Percentiles rank a stretch among this genome's conserved stretches.
Conservation (phyloP, 2,888 invertebrate genomes). For the Polydrusus tereticollis region DNA sequence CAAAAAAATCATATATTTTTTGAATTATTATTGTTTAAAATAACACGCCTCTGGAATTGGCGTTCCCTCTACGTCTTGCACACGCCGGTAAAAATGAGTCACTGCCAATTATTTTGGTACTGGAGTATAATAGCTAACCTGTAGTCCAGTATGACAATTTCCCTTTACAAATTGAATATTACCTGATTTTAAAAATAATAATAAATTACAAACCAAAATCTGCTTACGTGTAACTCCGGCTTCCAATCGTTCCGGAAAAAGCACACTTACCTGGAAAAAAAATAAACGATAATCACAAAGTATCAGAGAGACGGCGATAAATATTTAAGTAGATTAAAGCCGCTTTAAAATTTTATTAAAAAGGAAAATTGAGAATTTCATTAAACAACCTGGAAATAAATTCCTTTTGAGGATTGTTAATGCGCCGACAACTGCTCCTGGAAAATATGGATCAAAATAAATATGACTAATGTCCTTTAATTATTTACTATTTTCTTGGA, state of each 20-base stretch:
- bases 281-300: slow-evolving; percentile 40
- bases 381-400: slow-evolving; percentile 31
- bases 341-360: slow-evolving; percentile 46
- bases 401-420: slow-evolving; percentile 44
- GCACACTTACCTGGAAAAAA: slow-evolving; percentile 31
- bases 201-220: slow-evolving; percentile 16
- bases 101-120: no score
- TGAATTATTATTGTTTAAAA: no score
- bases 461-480: slow-evolving; percentile 16
- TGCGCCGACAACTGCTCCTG: slow-evolving; percentile 24
- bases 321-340: slow-evolving; percentile 38
- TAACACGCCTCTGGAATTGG: no score
- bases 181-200: background rate
- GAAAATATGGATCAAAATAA: slow-evolving; percentile 36
- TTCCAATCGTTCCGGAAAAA: slow-evolving; percentile 17
- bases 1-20: no score
- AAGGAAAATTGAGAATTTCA: slow-evolving; percentile 44
- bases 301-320: slow-evolving; percentile 30
- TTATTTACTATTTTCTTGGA: slow-evolving; percentile 10
- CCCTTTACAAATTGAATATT: no score
- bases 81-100: no score
- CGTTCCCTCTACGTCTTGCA: no score
- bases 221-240: slow-evolving; percentile 9
- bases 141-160: no score
- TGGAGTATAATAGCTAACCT: no score